A percentile compares a stretch with the other conserved stretches of the same genome.
phyloP scores from a whole-genome alignment of 2,113 vertebrate species.

The Asarcornis scutulata region DNA sequence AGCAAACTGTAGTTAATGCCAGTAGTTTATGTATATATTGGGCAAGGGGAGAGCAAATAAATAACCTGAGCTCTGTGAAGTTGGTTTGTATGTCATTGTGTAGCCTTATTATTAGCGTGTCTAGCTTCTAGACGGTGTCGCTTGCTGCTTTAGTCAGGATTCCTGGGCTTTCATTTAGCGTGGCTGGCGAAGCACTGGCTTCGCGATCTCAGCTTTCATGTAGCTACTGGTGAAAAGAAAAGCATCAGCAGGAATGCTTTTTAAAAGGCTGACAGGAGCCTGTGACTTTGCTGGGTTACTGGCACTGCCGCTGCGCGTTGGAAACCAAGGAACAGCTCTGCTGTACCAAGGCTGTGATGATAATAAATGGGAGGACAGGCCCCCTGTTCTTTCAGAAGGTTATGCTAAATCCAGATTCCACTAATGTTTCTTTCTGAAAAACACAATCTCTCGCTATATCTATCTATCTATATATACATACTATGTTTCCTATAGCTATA shows the following conservation, averaged over 20 bases:
- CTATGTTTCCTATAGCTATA: not conserved
- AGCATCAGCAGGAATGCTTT: not conserved
- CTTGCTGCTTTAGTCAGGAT: not conserved
- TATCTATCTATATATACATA: too few species aligned
- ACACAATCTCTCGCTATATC: accelerated
- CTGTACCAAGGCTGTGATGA: not conserved
- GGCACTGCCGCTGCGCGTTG: accelerated
- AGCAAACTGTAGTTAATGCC: not conserved
- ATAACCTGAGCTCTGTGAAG: not conserved
- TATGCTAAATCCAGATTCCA: not conserved
- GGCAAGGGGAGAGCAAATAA: not conserved
- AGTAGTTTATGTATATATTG: not conserved
- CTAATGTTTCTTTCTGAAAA: not conserved
- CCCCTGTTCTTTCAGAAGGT: not conserved
- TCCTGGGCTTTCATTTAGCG: not conserved
- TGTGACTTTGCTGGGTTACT: not conserved
- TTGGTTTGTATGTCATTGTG: not conserved
- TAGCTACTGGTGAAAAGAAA: not conserved
- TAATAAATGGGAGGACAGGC: accelerated
- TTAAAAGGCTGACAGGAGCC: not conserved
- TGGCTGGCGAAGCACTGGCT: not conserved
- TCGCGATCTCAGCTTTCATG: not conserved
- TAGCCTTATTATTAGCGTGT: too few species aligned
- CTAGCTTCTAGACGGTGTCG: not conserved
- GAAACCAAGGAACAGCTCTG: not conserved